A percentile compares a stretch with the other conserved stretches of the same genome.
Evolutionary conservation across 2,888 invertebrate genomes (phyloP).

Genomic region (Papilio gigon): DNA sequence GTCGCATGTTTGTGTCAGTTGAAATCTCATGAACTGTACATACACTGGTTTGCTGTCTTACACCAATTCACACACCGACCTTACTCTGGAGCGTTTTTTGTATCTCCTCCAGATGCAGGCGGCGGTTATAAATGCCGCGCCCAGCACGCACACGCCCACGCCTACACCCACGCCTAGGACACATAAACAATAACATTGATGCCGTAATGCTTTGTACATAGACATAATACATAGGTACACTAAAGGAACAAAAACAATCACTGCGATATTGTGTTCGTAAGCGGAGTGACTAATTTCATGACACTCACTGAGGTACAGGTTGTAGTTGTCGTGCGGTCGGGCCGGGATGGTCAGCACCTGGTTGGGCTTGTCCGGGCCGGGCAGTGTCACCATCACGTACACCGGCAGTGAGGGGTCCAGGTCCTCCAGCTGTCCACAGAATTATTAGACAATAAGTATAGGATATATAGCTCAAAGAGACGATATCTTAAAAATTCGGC

Average conservation of each 20-base stretch:
- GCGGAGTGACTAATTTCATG: constrained; percentile 9
- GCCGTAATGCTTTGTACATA: too few species aligned
- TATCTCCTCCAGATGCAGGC: constrained; percentile 75
- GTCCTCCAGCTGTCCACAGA: constrained; percentile 56
- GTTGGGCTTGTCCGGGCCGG: constrained; percentile 50
- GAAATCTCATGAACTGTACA: neutral
- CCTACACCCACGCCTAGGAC: constrained; percentile 77
- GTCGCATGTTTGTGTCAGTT: neutral
- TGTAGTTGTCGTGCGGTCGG: constrained; percentile 49
- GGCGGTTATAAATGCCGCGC: constrained; percentile 66
- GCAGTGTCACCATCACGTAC: constrained; percentile 68
- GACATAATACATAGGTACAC: too few species aligned
- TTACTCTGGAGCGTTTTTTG: constrained; percentile 58
- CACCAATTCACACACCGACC: too few species aligned
- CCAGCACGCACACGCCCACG: constrained; percentile 68
- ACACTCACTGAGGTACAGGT: constrained; percentile 58
- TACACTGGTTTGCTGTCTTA: too few species aligned
- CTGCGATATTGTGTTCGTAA: too few species aligned
- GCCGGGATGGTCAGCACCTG: constrained; percentile 64
- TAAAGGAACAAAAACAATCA: too few species aligned
- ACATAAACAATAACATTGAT: neutral
- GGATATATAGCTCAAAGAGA: too few species aligned
- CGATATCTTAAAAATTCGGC: too few species aligned
- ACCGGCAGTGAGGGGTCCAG: constrained; percentile 57
- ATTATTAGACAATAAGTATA: neutral